Conservation (phyloP, 2,888 invertebrate species). For the Poecilobothrus nobilitatus region DNA sequence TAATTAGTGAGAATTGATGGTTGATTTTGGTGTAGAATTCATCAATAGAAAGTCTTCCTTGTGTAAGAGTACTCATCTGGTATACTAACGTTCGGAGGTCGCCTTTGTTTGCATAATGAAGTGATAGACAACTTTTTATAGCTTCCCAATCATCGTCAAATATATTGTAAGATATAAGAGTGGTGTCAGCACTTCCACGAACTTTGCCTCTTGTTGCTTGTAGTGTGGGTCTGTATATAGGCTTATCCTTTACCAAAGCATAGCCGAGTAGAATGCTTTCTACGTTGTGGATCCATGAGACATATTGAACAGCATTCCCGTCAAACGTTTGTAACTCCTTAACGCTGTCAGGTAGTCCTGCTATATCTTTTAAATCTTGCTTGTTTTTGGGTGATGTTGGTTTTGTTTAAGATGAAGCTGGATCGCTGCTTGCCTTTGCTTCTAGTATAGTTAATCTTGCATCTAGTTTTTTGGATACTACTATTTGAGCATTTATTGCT, state of each 20-base stretch:
- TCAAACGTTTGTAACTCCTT: not conserved
- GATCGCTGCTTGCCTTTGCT: not conserved
- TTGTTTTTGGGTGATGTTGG: not conserved
- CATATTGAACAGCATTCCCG: not conserved
- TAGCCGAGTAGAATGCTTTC: not conserved
- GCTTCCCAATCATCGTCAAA: conserved; percentile 13
- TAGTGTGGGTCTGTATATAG: not conserved
- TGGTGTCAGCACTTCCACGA: conserved; percentile 5
- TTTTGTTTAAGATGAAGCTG: not conserved
- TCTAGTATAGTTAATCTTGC: not conserved
- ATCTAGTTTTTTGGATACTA: not conserved
- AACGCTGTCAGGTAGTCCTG: not conserved
- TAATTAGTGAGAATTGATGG: conserved; percentile 9
- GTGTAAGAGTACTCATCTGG: no score
- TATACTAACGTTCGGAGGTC: no score
- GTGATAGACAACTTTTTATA: no score
- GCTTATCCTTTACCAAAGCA: not conserved
- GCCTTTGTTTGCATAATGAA: no score
- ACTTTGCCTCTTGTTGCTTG: not conserved
- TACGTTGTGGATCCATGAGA: not conserved
- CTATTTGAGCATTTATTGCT: not conserved
- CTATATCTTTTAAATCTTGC: conserved; percentile 1
- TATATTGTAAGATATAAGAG: conserved; percentile 15
- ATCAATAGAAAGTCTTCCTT: conserved; percentile 13
- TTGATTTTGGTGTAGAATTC: conserved; percentile 12